These are phyloP conservation scores for Pentalonia nigronervosa DNA, from an alignment of 1,140 invertebrate species.

Conservation along the genomic window DNA sequence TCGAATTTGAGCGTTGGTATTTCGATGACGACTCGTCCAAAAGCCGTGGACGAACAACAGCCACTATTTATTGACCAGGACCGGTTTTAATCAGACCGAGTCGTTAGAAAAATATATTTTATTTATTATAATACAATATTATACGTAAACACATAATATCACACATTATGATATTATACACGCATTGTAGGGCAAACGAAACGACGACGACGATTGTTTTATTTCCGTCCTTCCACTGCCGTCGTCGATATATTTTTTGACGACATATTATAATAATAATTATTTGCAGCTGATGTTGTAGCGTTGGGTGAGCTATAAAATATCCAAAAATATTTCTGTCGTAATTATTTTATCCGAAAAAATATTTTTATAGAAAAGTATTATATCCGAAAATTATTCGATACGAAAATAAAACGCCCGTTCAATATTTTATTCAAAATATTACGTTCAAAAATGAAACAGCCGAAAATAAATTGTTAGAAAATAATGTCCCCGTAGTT, in stretches of 20 bases:
- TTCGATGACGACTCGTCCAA: background rate
- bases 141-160: background rate
- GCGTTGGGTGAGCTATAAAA: too few relatives aligned
- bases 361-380: too few relatives aligned
- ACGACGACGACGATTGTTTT: background rate
- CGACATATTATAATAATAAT: background rate
- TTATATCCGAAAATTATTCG: too few relatives aligned
- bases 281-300: too few relatives aligned
- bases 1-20: background rate
- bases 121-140: background rate
- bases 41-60: background rate
- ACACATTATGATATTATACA: background rate
- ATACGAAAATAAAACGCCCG: too few relatives aligned
- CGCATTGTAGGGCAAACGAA: background rate
- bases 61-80: background rate
- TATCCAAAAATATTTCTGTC: too few relatives aligned
- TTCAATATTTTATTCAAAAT: too few relatives aligned
- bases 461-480: too few relatives aligned
- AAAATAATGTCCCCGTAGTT: too few relatives aligned
- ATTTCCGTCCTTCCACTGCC: background rate
- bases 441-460: too few relatives aligned
- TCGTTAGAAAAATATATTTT: background rate
- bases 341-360: too few relatives aligned
- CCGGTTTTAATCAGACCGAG: constrained; percentile 18
- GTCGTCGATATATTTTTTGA: background rate